Evolutionary conservation across 2,113 vertebrate species (phyloP).

Genomic region (Canis aureus): DNA sequence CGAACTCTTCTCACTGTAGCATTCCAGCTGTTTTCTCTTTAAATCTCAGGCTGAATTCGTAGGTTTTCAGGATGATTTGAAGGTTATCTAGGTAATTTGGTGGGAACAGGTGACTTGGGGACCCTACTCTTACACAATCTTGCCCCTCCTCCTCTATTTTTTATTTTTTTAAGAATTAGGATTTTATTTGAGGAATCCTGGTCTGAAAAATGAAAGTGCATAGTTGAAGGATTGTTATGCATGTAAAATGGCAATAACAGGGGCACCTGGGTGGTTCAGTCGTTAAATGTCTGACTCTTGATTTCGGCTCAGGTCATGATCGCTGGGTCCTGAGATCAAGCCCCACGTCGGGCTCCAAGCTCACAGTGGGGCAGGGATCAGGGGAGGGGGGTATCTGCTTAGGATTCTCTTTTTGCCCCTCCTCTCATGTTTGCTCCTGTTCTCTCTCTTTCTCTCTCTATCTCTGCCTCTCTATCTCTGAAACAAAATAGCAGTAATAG

Average conservation of each 20-base stretch:
- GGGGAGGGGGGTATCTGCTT: not conserved
- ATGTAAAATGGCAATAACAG: not conserved
- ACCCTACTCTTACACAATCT: no score
- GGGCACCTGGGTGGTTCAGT: not conserved
- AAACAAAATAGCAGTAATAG: not conserved
- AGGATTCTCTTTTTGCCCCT: not conserved
- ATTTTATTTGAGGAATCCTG: conserved; percentile 44
- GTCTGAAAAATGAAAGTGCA: not conserved
- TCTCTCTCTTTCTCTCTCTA: not conserved
- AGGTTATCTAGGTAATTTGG: no score
- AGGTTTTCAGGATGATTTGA: no score
- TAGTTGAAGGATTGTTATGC: not conserved
- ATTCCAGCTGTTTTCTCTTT: no score
- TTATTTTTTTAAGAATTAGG: not conserved
- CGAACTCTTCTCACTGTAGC: no score
- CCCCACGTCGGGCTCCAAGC: not conserved
- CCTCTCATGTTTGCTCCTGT: not conserved
- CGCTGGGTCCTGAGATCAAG: not conserved
- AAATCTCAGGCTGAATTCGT: no score
- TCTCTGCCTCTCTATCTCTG: not conserved
- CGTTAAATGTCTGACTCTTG: not conserved
- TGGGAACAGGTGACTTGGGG: no score
- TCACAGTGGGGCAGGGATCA: not conserved
- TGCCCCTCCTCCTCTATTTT: no score
- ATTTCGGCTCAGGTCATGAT: not conserved